Base-by-base conservation (phyloP, 1,140 invertebrate species). In the Epicauta chinensis region DNA sequence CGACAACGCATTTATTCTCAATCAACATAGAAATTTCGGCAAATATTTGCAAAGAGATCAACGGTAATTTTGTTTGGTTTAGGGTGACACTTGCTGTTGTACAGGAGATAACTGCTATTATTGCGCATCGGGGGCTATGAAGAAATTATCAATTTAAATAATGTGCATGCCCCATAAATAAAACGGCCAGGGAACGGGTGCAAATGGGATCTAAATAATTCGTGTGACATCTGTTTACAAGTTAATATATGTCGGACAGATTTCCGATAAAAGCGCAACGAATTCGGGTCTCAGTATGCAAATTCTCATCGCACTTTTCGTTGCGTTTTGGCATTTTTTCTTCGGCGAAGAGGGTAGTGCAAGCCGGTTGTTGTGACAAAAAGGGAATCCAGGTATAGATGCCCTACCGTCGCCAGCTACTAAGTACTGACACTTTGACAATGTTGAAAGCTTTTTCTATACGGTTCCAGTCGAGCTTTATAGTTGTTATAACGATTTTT, bases 181-280 rank as follows among this genome's bases (percentile, higher is more conserved):
- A 23, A 23, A 23, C 4, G 23, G 23, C 4, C 23, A 3, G 23
- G 23, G 23, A 23, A 23, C 23, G 23, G 23, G 15, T 40, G 38
- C 38, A 43, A 43, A 43, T 30, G 40, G 15, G 40, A 57, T 62
- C 51, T 54, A 52, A 54, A 63, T 60, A 60, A 63, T 63, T 63
- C 53, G 44, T 56, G 23, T 23, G 59, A 63, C 61, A 63, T 63
- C 61, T 63, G 61, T 63, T 63, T 60, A 63, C 61, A 63, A 63
- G 58, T 60, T 63, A 63, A 60, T 63, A 63, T 55, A 58, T 7
- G 2, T 23, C 7, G 23, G 23, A 7, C 40, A 56, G 31, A 31
- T 56, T 31, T 52, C 44, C 41, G 29, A 34, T 53, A 45, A 63
- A 60, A 56, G 61, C 61, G 53, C 58, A 60, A 55, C 61, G 61